phyloP scores from a whole-genome alignment of 2,113 vertebrate genomes.

The Dicentrarchus labrax region DNA sequence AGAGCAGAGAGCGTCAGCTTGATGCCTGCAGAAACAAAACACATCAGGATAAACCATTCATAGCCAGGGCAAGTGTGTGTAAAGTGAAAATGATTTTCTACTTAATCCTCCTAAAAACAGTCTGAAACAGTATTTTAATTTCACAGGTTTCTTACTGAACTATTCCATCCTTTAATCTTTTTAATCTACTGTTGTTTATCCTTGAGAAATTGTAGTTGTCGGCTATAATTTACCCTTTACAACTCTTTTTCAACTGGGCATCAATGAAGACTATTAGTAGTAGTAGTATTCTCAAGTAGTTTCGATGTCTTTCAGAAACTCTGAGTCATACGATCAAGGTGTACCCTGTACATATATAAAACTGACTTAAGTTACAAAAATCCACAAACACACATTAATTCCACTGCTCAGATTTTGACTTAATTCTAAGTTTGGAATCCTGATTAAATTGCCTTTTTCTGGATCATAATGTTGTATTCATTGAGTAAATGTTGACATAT shows the following conservation, averaged over 20 bases:
- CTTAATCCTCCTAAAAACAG: not conserved
- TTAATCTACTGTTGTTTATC: not conserved
- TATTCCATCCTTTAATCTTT: not conserved
- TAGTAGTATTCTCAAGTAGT: not conserved
- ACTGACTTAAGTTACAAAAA: not conserved
- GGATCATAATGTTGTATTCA: not conserved
- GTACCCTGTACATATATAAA: not conserved
- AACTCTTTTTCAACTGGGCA: not conserved
- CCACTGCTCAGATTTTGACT: not conserved
- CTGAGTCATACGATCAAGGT: too few relatives aligned
- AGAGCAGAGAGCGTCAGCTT: conserved; percentile 96
- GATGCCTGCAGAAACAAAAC: conserved; percentile 86
- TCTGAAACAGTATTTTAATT: not conserved
- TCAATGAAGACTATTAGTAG: not conserved
- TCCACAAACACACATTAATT: not conserved
- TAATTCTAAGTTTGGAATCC: too few relatives aligned
- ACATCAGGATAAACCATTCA: not conserved
- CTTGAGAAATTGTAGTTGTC: not conserved
- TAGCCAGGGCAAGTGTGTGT: not conserved
- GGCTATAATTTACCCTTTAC: not conserved
- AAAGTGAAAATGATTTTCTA: not conserved
- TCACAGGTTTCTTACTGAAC: not conserved
- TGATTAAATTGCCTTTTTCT: not conserved
- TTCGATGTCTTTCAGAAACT: not conserved
- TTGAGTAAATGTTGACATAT: not conserved